Base-by-base conservation (phyloP, 1,140 invertebrate genomes). In the Schmidtea mediterranea region DNA sequence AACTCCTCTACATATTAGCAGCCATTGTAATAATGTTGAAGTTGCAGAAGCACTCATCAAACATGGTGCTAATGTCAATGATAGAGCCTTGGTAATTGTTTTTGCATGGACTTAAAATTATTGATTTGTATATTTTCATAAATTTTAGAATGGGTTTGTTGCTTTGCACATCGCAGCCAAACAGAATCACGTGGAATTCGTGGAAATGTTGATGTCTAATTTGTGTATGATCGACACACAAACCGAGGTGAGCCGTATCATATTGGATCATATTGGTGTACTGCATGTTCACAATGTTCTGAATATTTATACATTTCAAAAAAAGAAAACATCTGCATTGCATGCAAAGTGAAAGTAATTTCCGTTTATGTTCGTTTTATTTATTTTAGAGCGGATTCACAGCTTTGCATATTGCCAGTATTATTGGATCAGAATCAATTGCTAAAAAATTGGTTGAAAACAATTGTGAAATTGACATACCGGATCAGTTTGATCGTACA, bases 351-450 rank as follows among this genome's bases (percentile, higher is more conserved):
- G n/a, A n/a, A n/a, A n/a, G n/a, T n/a, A n/a, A n/a, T n/a, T n/a
- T n/a, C n/a, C n/a, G n/a, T n/a, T n/a, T n/a, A n/a, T n/a, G n/a
- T n/a, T n/a, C n/a, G n/a, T n/a, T n/a, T n/a, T n/a, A n/a, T n/a
- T n/a, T n/a, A n/a, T n/a, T n/a, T n/a, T n/a, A n/a, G 71, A 98
- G 97, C 71, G 89, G 89, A 52, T 95, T 95, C 67, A 95, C 89
- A 38, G 87, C 89, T 1, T 72, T 98, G 41, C 92, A 98, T 63
- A 97, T 98, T 66, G 89, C 90, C 52, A 92, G 87, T 8, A 68
- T 98, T 46, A 81, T 90, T 54, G 92, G 92, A 8, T 87, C 95
- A 68, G 77, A 80, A 57, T 80, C 89, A 55, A 83, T 98, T 52
- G 90, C 95, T 15, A 80, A 77, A 62, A 73, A 90, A 48, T 71